phyloP scores from a whole-genome alignment of 2,113 vertebrate genomes.

The Ramphastos sulfuratus region DNA sequence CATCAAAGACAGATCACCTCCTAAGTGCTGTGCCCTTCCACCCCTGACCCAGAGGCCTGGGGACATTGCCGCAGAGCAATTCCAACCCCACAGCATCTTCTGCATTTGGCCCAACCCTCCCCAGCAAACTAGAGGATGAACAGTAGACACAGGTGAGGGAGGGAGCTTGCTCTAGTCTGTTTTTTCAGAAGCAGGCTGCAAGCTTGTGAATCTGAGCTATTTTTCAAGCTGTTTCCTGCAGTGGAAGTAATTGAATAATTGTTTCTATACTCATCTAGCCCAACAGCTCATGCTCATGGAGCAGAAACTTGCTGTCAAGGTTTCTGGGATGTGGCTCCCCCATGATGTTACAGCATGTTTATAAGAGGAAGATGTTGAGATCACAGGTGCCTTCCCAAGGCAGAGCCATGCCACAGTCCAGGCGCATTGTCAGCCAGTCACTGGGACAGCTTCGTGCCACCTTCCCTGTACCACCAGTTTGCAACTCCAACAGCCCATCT shows the following conservation, averaged over 20 bases:
- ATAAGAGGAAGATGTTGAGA: conserved; percentile 9
- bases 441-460: accelerated
- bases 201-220: conserved; percentile 5
- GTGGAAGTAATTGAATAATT: conserved; percentile 33
- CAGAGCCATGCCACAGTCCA: neutral
- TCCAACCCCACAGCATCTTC: accelerated
- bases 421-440: neutral
- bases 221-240: conserved; percentile 47
- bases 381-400: neutral
- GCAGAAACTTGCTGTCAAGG: conserved; percentile 29
- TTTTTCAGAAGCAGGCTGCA: conserved; percentile 6
- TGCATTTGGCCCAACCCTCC: neutral
- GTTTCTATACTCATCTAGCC: neutral
- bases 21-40: neutral
- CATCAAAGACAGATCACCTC: neutral
- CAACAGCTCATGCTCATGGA: neutral
- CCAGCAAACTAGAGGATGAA: neutral
- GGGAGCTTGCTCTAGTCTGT: neutral
- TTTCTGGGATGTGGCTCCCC: neutral
- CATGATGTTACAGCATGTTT: neutral
- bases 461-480: neutral
- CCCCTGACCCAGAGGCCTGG: neutral
- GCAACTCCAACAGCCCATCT: neutral
- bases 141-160: neutral
- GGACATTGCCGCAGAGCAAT: neutral